Conservation (phyloP, 2,888 invertebrate genomes). For the Molorchus minor region DNA sequence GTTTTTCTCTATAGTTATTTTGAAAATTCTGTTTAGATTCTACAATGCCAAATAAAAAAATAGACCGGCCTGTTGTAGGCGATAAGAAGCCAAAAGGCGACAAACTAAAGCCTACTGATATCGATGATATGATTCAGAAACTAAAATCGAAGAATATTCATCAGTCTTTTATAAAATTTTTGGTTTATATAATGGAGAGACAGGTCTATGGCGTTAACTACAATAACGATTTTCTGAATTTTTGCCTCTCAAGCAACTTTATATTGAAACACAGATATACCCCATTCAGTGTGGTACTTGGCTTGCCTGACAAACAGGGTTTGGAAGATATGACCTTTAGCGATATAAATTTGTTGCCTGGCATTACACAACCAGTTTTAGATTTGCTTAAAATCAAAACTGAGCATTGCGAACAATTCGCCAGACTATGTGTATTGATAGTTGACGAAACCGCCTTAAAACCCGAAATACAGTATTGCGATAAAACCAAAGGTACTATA, state of each 20-base stretch:
- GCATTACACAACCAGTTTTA: neutral
- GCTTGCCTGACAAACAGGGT: conserved; percentile 4
- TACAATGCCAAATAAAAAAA: conserved; percentile 14
- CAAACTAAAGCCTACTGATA: neutral
- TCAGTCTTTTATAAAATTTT: conserved; percentile 13
- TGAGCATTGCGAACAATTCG: neutral
- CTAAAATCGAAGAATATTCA: neutral
- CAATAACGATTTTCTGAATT: conserved; percentile 9
- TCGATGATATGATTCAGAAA: conserved; percentile 6
- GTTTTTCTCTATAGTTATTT: no score
- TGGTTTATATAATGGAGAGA: conserved; percentile 13
- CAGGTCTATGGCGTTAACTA: conserved; percentile 13
- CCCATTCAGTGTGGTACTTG: neutral
- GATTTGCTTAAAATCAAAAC: conserved; percentile 23
- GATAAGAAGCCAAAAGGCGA: neutral
- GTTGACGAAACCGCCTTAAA: conserved; percentile 10
- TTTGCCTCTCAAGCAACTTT: conserved; percentile 20
- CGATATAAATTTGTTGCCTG: conserved; percentile 14
- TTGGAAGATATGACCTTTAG: conserved; percentile 1
- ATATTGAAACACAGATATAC: conserved; percentile 8
- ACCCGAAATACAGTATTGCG: conserved; percentile 6
- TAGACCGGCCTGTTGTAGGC: neutral
- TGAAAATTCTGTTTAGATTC: no score
- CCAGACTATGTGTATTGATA: conserved; percentile 4
- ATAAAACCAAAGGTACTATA: neutral